These are phyloP conservation scores for Marcusenius ussheri DNA, from an alignment of 2,113 vertebrate species.

Conservation along the genomic window DNA sequence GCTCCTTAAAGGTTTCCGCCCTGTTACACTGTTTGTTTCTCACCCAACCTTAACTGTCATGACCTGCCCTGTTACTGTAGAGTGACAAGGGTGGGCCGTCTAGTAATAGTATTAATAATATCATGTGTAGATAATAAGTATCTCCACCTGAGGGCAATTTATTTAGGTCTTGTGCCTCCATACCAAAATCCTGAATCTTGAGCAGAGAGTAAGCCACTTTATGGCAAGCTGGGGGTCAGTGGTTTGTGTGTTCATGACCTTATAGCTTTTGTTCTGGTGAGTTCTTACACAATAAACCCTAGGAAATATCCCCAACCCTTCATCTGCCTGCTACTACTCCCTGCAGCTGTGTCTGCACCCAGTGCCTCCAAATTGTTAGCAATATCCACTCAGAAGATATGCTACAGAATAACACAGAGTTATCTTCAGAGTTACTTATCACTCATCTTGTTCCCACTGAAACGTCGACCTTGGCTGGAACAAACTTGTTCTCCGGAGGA, in stretches of 20 bases:
- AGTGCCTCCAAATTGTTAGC: neutral
- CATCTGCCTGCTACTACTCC: neutral
- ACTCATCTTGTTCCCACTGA: neutral
- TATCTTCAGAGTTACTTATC: neutral
- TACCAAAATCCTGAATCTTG: neutral
- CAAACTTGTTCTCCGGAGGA: neutral
- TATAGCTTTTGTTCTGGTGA: neutral
- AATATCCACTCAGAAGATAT: neutral
- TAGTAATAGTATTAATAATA: neutral
- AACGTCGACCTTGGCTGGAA: neutral
- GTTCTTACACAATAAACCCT: neutral
- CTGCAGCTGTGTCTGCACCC: neutral
- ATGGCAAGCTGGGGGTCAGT: neutral
- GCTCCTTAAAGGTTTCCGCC: neutral
- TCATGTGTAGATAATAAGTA: neutral
- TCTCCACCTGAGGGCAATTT: neutral
- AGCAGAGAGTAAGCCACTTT: neutral
- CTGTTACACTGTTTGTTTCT: neutral
- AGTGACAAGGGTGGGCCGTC: neutral
- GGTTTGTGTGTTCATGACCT: neutral
- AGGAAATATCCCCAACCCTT: neutral
- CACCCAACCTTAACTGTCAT: neutral
- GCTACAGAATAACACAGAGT: neutral
- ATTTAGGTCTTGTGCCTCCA: neutral
- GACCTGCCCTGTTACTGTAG: neutral